phyloP scores from a whole-genome alignment of 2,888 invertebrate species.

The Digitonthophagus gazella region DNA sequence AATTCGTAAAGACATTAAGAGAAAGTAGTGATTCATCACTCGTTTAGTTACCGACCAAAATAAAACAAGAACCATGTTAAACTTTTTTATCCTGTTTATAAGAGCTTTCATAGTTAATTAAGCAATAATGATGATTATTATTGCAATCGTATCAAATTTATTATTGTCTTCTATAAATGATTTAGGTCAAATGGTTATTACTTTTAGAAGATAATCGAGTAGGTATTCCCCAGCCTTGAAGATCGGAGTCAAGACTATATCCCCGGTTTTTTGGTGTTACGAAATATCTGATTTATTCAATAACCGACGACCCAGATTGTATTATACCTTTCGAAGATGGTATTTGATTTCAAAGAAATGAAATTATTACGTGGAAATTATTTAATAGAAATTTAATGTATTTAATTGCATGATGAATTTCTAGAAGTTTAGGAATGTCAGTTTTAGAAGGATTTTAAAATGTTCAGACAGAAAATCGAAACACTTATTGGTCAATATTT shows the following conservation, averaged over 20 bases:
- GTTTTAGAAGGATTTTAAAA: too few relatives aligned
- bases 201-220: not conserved
- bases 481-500: too few relatives aligned
- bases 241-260: not conserved
- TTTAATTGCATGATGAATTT: too few relatives aligned
- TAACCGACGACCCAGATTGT: not conserved
- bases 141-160: not conserved
- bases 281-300: constrained; percentile 6
- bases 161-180: too few relatives aligned
- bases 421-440: too few relatives aligned
- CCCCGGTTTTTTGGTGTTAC: constrained; percentile 9
- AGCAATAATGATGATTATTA: not conserved
- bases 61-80: not conserved
- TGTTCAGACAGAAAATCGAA: too few relatives aligned
- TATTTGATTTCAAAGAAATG: not conserved
- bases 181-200: not conserved
- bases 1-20: not conserved
- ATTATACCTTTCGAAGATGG: not conserved
- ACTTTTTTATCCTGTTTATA: not conserved
- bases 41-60: not conserved
- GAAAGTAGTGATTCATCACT: not conserved
- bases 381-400: too few relatives aligned
- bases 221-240: constrained; percentile 14
- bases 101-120: too few relatives aligned
- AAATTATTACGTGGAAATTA: too few relatives aligned